A percentile compares a stretch with the other conserved stretches of the same genome.
Conservation (phyloP, 2,888 invertebrate species). For the Drosophila borborema region DNA sequence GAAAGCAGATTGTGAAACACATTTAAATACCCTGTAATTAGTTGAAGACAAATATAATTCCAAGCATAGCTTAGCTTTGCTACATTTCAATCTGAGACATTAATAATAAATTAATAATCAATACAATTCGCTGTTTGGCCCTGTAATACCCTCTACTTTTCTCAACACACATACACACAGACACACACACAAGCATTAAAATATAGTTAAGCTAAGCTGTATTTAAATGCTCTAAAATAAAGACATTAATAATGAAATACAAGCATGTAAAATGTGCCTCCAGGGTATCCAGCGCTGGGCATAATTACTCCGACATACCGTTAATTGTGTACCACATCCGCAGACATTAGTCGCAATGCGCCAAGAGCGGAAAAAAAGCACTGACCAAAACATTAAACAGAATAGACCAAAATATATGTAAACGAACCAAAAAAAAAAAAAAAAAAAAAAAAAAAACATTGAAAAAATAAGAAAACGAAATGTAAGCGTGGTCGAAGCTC, state of each 20-base stretch:
- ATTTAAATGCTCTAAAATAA: slow-evolving; percentile 1
- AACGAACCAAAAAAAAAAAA: slow-evolving; percentile 17
- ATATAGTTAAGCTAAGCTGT: background rate
- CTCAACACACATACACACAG: background rate
- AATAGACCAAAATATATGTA: slow-evolving; percentile 15
- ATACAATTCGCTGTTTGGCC: background rate
- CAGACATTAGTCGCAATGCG: slow-evolving; percentile 70
- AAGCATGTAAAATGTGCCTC: slow-evolving; percentile 1
- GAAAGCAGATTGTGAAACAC: too few relatives aligned
- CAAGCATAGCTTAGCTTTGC: too few relatives aligned
- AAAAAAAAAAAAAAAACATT: slow-evolving; percentile 12
- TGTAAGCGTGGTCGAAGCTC: background rate
- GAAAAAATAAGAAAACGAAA: background rate
- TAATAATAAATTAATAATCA: background rate
- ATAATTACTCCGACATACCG: slow-evolving; percentile 47
- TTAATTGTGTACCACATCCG: slow-evolving; percentile 64
- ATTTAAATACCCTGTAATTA: background rate
- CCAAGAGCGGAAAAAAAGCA: slow-evolving; percentile 44
- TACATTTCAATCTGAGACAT: background rate
- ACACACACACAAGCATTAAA: background rate
- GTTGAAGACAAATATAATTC: too few relatives aligned
- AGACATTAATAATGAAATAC: slow-evolving; percentile 2
- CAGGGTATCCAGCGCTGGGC: slow-evolving; percentile 8
- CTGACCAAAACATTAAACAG: slow-evolving; percentile 25
- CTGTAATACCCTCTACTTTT: background rate